Percentiles rank a stretch among this genome's conserved stretches.
Evolutionary conservation across 2,888 invertebrate genomes (phyloP).

Genomic region (Agrotis puta): DNA sequence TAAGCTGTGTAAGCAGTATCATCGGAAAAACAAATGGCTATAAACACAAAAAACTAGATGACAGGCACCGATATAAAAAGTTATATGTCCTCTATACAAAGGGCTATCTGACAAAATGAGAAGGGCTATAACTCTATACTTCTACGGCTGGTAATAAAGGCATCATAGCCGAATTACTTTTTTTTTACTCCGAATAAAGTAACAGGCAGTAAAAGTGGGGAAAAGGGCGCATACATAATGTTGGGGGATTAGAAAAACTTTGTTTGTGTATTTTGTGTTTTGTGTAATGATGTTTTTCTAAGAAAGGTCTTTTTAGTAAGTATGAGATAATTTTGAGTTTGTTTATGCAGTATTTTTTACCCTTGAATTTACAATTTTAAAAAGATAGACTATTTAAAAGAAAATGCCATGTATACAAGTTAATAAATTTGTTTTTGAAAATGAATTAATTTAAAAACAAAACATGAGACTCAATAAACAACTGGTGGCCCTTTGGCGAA

Average conservation of each 20-base stretch:
- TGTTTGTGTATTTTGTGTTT: slow-evolving; percentile 51
- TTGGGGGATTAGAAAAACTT: slow-evolving; percentile 60
- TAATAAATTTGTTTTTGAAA: too few species aligned
- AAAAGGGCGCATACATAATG: slow-evolving; percentile 66
- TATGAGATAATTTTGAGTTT: neutral
- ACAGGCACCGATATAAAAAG: slow-evolving; percentile 66
- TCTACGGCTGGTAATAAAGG: slow-evolving; percentile 77
- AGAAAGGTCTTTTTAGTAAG: slow-evolving; percentile 17
- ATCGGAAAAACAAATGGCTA: slow-evolving; percentile 42
- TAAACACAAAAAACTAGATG: slow-evolving; percentile 60
- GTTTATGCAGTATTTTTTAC: neutral
- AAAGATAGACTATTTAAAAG: too few species aligned
- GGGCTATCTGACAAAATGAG: slow-evolving; percentile 74
- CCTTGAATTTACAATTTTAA: neutral
- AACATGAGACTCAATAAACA: too few species aligned
- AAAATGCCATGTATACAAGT: too few species aligned
- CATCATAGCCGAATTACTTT: slow-evolving; percentile 80
- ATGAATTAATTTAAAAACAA: too few species aligned
- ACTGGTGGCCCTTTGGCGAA: too few species aligned
- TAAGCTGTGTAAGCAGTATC: slow-evolving; percentile 55
- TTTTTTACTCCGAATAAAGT: slow-evolving; percentile 74
- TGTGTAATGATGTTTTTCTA: slow-evolving; percentile 55
- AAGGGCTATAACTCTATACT: slow-evolving; percentile 76
- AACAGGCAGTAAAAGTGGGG: slow-evolving; percentile 70
- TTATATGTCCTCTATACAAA: slow-evolving; percentile 72